A percentile compares a stretch with the other conserved stretches of the same genome.
Conservation (phyloP, 2,113 vertebrate species). For the Hyaena hyaena region DNA sequence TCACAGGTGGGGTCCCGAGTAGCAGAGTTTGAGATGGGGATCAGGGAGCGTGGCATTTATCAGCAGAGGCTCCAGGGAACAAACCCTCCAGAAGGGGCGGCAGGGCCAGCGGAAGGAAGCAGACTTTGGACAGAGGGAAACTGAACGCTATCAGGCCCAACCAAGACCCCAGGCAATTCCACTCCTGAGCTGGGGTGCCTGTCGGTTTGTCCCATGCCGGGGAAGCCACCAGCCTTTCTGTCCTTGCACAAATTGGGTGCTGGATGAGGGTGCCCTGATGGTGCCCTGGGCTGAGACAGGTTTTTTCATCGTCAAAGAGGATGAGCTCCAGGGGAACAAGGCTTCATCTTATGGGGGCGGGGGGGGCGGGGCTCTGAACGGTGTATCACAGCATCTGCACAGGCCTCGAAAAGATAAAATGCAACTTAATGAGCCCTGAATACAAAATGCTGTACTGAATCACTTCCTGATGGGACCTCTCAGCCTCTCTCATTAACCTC, state of each 20-base stretch:
- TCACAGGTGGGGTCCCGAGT: rapidly evolving
- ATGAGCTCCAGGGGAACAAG: not conserved
- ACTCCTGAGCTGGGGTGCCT: not conserved
- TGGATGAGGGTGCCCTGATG: not conserved
- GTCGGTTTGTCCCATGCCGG: not conserved
- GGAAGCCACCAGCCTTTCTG: not conserved
- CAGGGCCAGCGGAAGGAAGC: not conserved
- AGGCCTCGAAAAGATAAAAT: not conserved
- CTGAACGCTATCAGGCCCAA: not conserved
- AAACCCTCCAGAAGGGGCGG: not conserved
- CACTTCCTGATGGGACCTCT: not conserved
- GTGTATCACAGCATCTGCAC: not conserved
- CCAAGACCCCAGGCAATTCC: not conserved
- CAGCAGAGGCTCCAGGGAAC: too few relatives aligned
- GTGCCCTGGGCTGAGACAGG: not conserved
- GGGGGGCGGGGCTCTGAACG: rapidly evolving
- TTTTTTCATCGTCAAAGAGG: not conserved
- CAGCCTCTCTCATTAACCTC: not conserved
- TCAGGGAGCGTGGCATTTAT: not conserved
- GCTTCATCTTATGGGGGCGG: not conserved
- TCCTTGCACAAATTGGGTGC: rapidly evolving
- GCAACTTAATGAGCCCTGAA: not conserved
- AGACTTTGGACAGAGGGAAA: not conserved
- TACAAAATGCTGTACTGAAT: not conserved
- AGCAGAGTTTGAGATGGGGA: not conserved